These are phyloP conservation scores for Chlamydotis undulata DNA, from an alignment of 2,113 vertebrate species.

Conservation along the genomic window DNA sequence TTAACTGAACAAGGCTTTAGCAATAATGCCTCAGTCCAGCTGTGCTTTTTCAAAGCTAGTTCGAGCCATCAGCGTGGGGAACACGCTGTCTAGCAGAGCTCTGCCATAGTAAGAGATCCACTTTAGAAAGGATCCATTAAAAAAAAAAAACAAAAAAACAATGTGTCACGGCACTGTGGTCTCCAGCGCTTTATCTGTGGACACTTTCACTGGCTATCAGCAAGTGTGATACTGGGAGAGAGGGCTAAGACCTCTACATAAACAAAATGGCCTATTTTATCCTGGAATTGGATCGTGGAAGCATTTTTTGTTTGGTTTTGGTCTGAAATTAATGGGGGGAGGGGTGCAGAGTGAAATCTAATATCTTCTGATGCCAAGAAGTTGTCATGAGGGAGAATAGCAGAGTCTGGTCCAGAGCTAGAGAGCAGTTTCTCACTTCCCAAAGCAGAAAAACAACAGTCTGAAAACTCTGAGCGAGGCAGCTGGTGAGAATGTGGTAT, in stretches of 20 bases:
- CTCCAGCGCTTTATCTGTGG: not conserved
- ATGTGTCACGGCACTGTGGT: not conserved
- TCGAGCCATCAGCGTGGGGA: not conserved
- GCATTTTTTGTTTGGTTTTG: not conserved
- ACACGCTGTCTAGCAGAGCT: not conserved
- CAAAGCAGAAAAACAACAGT: not conserved
- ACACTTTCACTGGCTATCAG: not conserved
- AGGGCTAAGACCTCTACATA: not conserved
- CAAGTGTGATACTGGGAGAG: not conserved
- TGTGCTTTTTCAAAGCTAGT: not conserved
- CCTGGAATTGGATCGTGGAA: not conserved
- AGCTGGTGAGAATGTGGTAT: not conserved
- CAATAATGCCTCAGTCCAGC: not conserved
- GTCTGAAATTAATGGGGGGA: not conserved
- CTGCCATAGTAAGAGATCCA: not conserved
- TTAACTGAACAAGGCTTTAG: not conserved
- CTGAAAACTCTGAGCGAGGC: rapidly evolving
- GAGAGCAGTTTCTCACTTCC: not conserved
- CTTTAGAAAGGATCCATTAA: not conserved
- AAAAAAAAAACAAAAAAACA: not conserved
- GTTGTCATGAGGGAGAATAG: not conserved
- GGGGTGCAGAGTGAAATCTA: not conserved
- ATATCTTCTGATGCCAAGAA: not conserved
- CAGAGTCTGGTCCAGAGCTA: not conserved
- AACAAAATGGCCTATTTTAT: not conserved